A percentile compares a stretch with the other conserved stretches of the same genome.
phyloP scores from a whole-genome alignment of 35 echinoderm and acorn worm species.

The Anneissia japonica region DNA sequence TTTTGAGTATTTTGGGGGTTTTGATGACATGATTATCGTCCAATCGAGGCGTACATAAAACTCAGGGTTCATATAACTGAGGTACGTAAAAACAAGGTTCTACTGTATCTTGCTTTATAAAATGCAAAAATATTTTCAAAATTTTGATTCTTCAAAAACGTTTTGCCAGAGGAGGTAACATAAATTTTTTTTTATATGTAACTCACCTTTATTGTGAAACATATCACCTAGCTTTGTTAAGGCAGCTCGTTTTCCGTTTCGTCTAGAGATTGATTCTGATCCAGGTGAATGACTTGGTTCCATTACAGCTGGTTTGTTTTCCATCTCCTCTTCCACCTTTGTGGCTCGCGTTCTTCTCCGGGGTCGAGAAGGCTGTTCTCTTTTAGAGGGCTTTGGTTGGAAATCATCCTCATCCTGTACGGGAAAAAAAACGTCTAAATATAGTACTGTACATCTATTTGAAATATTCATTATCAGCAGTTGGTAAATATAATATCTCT shows the following conservation, averaged over 20 bases:
- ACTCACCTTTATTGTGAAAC: slow-evolving; percentile 45
- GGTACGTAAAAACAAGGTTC: no score
- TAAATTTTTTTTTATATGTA: no score
- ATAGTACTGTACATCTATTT: not conserved
- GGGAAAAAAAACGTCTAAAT: not conserved
- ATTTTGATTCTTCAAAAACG: no score
- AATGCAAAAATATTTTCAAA: not conserved
- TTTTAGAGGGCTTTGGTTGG: not conserved
- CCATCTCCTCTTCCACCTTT: slow-evolving; percentile 15
- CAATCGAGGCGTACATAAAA: no score
- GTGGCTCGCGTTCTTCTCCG: not conserved
- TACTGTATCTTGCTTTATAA: no score
- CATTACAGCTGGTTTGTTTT: slow-evolving; percentile 62
- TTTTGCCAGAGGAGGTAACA: no score
- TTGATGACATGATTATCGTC: no score
- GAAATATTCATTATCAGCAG: no score
- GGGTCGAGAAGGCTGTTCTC: not conserved
- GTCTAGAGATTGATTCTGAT: slow-evolving; percentile 14
- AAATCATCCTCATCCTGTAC: not conserved
- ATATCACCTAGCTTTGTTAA: slow-evolving; percentile 69
- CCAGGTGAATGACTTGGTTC: slow-evolving; percentile 3
- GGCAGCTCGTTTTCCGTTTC: slow-evolving; percentile 42
- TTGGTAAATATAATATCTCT: no score
- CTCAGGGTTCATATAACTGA: no score
- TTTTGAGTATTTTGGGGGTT: no score